Evolutionary conservation across 2,888 invertebrate species (phyloP).

Genomic region (Girardia tigrina): DNA sequence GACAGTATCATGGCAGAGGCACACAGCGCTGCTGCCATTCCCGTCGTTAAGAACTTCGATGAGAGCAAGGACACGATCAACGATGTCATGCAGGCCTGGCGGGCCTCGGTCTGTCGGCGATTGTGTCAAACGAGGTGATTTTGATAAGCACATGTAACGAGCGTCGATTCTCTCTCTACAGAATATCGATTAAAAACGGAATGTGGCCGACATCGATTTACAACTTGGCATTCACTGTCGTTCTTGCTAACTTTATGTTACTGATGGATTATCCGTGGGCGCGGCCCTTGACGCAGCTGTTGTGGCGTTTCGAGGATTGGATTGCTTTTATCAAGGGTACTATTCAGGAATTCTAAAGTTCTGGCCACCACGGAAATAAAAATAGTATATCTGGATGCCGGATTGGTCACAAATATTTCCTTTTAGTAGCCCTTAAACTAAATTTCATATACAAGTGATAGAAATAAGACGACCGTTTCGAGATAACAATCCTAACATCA

Average conservation of each 20-base stretch:
- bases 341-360: too few relatives aligned
- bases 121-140: background rate
- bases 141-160: background rate
- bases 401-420: too few relatives aligned
- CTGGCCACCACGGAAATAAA: too few relatives aligned
- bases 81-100: background rate
- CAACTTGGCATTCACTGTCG: background rate
- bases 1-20: conserved; percentile 16
- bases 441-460: too few relatives aligned
- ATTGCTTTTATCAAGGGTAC: too few relatives aligned
- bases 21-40: background rate
- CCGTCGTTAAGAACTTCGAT: conserved; percentile 1
- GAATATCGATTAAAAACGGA: conserved; percentile 23
- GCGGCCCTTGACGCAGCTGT: background rate
- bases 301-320: too few relatives aligned
- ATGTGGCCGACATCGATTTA: conserved; percentile 28
- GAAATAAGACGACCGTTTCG: too few relatives aligned
- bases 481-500: too few relatives aligned
- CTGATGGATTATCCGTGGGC: conserved; percentile 7
- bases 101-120: background rate
- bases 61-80: background rate
- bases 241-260: background rate
- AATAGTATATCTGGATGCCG: too few relatives aligned
- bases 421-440: too few relatives aligned
- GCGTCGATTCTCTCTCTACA: background rate